These are phyloP conservation scores for Delia radicum DNA, from an alignment of 1,140 invertebrate genomes.

Conservation along the genomic window DNA sequence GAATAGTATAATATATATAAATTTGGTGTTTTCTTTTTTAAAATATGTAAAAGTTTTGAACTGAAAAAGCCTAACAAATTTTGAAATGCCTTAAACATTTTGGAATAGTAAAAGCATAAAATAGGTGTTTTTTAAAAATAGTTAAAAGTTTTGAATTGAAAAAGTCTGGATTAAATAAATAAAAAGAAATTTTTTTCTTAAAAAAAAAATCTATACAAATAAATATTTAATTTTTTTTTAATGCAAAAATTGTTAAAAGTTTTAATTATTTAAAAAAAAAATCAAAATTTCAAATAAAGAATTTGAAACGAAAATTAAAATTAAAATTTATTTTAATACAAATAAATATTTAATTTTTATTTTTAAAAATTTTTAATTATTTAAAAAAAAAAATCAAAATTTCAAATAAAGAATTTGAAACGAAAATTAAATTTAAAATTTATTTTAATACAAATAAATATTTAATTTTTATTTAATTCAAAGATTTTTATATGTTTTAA, in stretches of 20 bases:
- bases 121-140: too few relatives aligned
- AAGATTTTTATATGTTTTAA: slow-evolving; percentile 3
- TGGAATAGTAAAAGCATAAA: too few relatives aligned
- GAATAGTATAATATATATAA: too few relatives aligned
- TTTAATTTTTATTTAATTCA: not conserved
- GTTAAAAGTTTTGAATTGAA: too few relatives aligned
- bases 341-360: not conserved
- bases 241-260: not conserved
- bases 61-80: too few relatives aligned
- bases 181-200: too few relatives aligned
- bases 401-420: not conserved
- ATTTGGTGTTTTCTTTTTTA: too few relatives aligned
- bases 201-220: too few relatives aligned
- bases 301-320: not conserved
- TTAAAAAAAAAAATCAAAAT: not conserved
- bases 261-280: not conserved
- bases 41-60: too few relatives aligned
- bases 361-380: not conserved
- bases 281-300: not conserved
- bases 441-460: not conserved
- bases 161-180: too few relatives aligned
- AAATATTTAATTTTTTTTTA: not conserved
- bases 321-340: not conserved
- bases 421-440: not conserved
- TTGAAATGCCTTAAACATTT: too few relatives aligned